Conservation (phyloP, 2,113 vertebrate species). For the Atlantisia rogersi region DNA sequence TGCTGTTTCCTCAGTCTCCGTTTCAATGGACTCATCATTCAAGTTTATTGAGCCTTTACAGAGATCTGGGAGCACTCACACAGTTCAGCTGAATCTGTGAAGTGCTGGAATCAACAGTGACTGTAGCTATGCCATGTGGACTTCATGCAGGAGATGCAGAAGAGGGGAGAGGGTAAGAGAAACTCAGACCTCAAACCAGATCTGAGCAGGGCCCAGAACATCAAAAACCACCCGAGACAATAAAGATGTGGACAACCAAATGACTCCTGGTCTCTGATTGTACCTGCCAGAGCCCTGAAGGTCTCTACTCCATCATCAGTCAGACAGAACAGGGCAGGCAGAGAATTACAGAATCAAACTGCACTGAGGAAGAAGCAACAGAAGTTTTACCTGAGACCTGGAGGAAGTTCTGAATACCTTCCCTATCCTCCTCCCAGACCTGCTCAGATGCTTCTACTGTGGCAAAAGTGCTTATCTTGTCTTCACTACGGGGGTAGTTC, state of each 20-base stretch:
- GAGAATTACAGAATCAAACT: background rate
- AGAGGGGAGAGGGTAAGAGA: background rate
- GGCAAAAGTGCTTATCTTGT: background rate
- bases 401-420: background rate
- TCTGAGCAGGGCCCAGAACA: background rate
- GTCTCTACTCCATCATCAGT: background rate
- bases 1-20: background rate
- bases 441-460: background rate
- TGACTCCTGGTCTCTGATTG: rapidly evolving
- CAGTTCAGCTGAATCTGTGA: background rate
- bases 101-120: rapidly evolving
- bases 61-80: background rate
- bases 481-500: too few relatives aligned
- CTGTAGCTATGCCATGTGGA: background rate
- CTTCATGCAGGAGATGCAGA: background rate
- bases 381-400: background rate
- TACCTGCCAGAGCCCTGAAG: background rate
- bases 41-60: background rate
- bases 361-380: background rate
- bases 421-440: background rate
- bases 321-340: background rate
- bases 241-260: background rate
- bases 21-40: background rate
- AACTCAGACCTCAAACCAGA: background rate
- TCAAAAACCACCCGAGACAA: background rate